Conservation (phyloP, 2,797 vertebrate genomes). For the Aphelocoma californica region DNA sequence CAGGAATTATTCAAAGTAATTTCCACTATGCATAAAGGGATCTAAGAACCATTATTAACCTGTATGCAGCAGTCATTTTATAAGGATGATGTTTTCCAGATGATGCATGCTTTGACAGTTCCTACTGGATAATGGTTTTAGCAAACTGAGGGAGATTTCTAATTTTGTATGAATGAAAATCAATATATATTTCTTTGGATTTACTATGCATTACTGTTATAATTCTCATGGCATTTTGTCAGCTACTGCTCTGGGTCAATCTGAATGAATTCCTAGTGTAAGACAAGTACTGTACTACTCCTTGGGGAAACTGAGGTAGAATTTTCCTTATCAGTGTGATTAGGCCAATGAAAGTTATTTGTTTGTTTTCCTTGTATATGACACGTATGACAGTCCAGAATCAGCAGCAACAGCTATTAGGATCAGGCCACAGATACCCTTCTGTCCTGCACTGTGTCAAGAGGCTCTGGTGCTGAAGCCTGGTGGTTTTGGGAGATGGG, state of each 20-base stretch:
- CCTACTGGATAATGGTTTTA: background rate
- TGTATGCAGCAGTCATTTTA: background rate
- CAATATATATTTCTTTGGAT: background rate
- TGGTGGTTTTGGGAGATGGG: background rate
- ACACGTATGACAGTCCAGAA: background rate
- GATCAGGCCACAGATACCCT: background rate
- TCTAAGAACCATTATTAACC: background rate
- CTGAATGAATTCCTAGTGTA: background rate
- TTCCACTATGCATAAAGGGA: background rate
- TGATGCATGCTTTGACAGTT: background rate
- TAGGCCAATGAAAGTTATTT: background rate
- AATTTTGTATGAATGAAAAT: conserved; percentile 25
- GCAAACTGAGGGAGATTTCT: background rate
- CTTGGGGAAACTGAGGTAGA: background rate
- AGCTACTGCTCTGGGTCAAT: background rate
- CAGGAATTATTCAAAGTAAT: background rate
- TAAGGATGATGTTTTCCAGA: background rate
- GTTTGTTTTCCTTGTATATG: background rate
- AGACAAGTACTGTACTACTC: background rate
- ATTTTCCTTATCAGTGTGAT: background rate
- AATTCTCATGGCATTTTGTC: background rate
- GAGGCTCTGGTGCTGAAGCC: background rate
- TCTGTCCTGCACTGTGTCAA: background rate
- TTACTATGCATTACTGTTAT: background rate
- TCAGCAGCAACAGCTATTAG: background rate